Conservation (phyloP, 2,113 vertebrate genomes). For the Uria lomvia region DNA sequence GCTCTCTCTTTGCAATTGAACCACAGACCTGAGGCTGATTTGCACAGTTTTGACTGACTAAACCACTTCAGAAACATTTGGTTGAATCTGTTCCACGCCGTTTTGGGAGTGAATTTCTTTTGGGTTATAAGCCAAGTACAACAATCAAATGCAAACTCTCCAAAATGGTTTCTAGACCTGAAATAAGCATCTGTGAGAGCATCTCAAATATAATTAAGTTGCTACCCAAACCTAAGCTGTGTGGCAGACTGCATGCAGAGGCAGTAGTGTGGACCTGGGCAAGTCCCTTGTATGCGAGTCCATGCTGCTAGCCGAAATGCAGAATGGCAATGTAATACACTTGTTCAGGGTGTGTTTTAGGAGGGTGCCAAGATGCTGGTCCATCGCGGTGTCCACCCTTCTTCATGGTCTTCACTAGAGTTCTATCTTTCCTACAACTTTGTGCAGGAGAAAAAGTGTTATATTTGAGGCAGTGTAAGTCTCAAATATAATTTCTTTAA, state of each 20-base stretch:
- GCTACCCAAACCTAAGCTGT: not conserved
- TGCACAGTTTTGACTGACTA: not conserved
- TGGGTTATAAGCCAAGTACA: not conserved
- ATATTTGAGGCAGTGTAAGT: not conserved
- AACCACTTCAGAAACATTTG: not conserved
- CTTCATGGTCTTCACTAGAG: not conserved
- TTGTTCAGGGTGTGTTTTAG: not conserved
- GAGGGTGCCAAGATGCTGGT: not conserved
- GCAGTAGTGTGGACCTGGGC: not conserved
- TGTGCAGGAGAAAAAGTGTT: not conserved
- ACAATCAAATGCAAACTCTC: not conserved
- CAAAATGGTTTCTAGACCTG: not conserved
- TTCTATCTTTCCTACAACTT: not conserved
- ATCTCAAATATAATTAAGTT: not conserved
- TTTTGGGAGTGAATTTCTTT: not conserved
- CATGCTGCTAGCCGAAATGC: not conserved
- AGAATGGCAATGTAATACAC: accelerated
- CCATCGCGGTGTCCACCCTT: not conserved
- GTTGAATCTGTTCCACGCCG: not conserved
- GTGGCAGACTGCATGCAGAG: not conserved
- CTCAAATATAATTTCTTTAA: not conserved
- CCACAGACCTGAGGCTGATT: not conserved
- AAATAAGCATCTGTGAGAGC: not conserved
- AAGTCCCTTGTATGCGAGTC: accelerated
- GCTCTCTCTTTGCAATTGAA: not conserved